Percentiles rank a stretch among this genome's conserved stretches.
Evolutionary conservation across 2,113 vertebrate species (phyloP).

Genomic region (Dicaeum eximium): DNA sequence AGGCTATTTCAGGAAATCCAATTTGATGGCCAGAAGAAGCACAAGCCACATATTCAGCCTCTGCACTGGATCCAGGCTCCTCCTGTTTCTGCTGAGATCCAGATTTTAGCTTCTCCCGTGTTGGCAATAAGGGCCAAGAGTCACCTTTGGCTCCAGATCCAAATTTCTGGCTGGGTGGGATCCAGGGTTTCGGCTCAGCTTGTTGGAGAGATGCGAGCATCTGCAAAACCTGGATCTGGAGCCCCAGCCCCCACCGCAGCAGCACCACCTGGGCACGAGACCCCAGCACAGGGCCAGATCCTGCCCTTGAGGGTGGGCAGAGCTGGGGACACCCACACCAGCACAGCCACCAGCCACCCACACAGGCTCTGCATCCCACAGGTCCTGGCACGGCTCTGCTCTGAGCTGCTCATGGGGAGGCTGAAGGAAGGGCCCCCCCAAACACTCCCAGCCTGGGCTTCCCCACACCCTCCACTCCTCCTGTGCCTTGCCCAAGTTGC

Average conservation of each 20-base stretch:
- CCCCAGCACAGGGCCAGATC: neutral
- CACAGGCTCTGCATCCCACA: neutral
- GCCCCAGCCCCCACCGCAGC: neutral
- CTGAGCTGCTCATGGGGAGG: fast-evolving
- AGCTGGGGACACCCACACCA: neutral
- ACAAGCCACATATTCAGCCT: neutral
- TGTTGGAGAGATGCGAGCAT: neutral
- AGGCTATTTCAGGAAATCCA: slow-evolving; percentile 49
- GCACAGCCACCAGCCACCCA: neutral
- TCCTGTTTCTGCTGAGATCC: neutral
- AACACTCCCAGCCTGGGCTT: neutral
- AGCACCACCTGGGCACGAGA: neutral
- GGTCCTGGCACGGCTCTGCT: fast-evolving
- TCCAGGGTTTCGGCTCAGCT: slow-evolving; percentile 42
- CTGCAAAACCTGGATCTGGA: slow-evolving; percentile 60
- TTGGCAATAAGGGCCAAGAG: slow-evolving; percentile 37
- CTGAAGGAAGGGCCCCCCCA: neutral
- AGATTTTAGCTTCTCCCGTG: neutral
- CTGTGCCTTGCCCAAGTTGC: neutral
- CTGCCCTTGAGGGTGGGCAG: neutral
- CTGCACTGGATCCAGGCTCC: neutral
- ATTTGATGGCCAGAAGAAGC: slow-evolving; percentile 23
- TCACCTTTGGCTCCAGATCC: slow-evolving; percentile 60
- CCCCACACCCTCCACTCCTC: fast-evolving
- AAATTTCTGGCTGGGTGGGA: slow-evolving; percentile 25